These are phyloP conservation scores for Florisuga fusca DNA, from an alignment of 2,797 vertebrate species.

Conservation along the genomic window DNA sequence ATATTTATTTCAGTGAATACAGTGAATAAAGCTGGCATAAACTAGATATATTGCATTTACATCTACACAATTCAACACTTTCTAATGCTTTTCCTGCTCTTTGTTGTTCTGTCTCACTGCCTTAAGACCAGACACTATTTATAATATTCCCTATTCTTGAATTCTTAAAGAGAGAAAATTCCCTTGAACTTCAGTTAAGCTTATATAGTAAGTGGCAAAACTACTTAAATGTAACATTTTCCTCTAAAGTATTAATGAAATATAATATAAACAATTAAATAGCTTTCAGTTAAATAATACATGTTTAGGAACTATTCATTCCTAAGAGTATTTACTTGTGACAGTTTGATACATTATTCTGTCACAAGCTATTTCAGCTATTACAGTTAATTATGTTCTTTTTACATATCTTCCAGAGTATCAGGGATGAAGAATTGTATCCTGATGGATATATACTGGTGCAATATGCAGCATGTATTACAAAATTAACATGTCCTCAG, in stretches of 20 bases:
- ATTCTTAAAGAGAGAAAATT: not conserved
- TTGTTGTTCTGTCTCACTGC: not conserved
- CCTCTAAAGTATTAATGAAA: conserved; percentile 47
- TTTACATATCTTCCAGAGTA: not conserved
- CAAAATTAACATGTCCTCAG: not conserved
- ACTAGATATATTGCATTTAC: not conserved
- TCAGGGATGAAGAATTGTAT: not conserved
- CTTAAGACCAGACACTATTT: not conserved
- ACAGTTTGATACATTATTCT: not conserved
- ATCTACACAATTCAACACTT: not conserved
- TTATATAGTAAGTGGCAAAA: not conserved
- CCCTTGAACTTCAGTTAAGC: not conserved
- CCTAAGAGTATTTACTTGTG: not conserved
- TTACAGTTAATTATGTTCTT: not conserved
- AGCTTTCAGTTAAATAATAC: conserved; percentile 49
- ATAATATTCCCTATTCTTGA: not conserved
- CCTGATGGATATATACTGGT: not conserved
- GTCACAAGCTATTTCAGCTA: not conserved
- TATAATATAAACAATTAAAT: conserved; percentile 58
- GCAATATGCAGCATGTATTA: not conserved
- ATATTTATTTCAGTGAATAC: not conserved
- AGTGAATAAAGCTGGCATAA: not conserved
- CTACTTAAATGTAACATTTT: conserved; percentile 25
- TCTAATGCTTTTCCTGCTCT: not conserved
- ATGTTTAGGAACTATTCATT: conserved; percentile 25